Conservation (phyloP, 2,888 invertebrate genomes). For the Sinopyrophorus schimmeli region DNA sequence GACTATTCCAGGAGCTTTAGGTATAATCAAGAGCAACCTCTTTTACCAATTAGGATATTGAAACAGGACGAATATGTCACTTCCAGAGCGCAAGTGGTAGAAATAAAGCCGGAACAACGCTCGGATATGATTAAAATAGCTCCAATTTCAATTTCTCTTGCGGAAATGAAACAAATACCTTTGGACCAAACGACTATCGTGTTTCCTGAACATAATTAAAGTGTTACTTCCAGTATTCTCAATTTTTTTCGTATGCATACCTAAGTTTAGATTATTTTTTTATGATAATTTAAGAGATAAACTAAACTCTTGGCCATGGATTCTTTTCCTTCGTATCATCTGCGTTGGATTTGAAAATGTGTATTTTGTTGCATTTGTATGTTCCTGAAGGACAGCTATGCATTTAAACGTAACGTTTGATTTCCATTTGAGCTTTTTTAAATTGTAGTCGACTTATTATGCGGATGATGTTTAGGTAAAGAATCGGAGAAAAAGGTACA, state of each 20-base stretch:
- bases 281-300: too few relatives aligned
- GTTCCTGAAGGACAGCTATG: too few relatives aligned
- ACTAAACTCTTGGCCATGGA: too few relatives aligned
- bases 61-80: conserved; percentile 46
- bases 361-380: too few relatives aligned
- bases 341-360: too few relatives aligned
- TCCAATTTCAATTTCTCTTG: conserved; percentile 45
- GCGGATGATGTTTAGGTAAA: too few relatives aligned
- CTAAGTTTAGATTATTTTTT: conserved; percentile 2
- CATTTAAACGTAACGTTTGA: too few relatives aligned
- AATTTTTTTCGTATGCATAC: background rate
- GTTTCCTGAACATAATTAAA: conserved; percentile 12
- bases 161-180: conserved; percentile 15
- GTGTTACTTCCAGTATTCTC: conserved; percentile 13
- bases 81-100: conserved; percentile 51
- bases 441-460: too few relatives aligned
- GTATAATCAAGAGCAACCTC: conserved; percentile 33
- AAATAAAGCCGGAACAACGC: conserved; percentile 46
- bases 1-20: background rate
- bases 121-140: conserved; percentile 50
- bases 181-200: conserved; percentile 12
- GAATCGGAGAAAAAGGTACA: too few relatives aligned
- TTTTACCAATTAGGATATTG: conserved; percentile 43
- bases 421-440: too few relatives aligned
- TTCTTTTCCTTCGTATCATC: too few relatives aligned